phyloP scores from a whole-genome alignment of 1,140 invertebrate genomes.

The Drosophila pachea region DNA sequence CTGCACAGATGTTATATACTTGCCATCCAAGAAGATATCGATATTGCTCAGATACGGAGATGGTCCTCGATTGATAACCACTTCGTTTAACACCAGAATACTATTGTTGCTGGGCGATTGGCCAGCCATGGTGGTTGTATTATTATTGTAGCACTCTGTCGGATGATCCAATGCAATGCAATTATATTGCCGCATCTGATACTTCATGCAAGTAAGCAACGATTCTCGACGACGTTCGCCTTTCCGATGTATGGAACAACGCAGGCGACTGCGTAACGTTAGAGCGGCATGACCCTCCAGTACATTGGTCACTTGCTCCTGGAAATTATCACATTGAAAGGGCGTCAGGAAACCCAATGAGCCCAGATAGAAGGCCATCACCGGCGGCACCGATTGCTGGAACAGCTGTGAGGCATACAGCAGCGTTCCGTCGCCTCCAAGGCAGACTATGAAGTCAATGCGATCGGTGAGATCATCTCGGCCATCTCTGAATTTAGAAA shows the following conservation, averaged over 20 bases:
- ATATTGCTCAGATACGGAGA: constrained; percentile 97
- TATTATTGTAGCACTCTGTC: constrained; percentile 31
- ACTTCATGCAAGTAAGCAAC: constrained; percentile 30
- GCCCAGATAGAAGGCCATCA: constrained; percentile 98
- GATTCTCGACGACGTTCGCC: constrained; percentile 71
- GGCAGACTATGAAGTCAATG: constrained; percentile 97
- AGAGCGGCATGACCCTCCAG: constrained; percentile 94
- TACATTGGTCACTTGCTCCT: constrained; percentile 95
- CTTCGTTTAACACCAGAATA: constrained; percentile 92
- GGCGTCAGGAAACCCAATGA: constrained; percentile 97
- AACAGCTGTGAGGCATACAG: constrained; percentile 96
- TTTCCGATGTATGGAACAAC: constrained; percentile 91
- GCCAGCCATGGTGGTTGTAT: not conserved
- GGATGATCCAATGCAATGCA: constrained; percentile 27
- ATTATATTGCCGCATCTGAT: constrained; percentile 17
- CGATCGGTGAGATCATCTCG: constrained; percentile 94
- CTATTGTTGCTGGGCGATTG: constrained; percentile 46
- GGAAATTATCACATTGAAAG: constrained; percentile 96
- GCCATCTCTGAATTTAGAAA: constrained; percentile 83
- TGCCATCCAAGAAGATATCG: constrained; percentile 95
- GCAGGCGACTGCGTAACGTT: constrained; percentile 91
- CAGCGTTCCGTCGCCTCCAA: constrained; percentile 97
- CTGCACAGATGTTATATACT: constrained; percentile 96
- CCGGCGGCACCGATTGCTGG: constrained; percentile 97
- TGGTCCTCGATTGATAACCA: constrained; percentile 95